Base-by-base conservation (phyloP, 2,113 vertebrate genomes). In the Burhinus oedicnemus region DNA sequence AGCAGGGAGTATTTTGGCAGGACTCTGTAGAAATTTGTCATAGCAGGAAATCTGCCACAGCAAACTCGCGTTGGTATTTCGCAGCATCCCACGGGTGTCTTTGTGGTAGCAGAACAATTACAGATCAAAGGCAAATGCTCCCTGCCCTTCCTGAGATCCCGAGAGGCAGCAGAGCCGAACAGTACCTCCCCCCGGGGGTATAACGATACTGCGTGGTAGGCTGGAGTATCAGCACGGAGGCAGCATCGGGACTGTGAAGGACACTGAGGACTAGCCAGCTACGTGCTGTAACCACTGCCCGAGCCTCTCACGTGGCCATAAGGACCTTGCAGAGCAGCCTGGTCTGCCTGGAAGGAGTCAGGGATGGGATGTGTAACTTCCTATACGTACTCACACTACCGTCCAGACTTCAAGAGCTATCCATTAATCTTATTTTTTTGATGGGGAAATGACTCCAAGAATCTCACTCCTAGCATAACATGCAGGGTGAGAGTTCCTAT, bases 141-240 rank as follows among this genome's bases (percentile, higher is more conserved):
- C 44, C 55, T 87, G 51, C 38, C 80, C 91, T 87, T 96, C 60
- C 69, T 1, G 2, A 92, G 86, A 81, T 17, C 57, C 36, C 0
- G 2, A 30, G 75, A 77, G 36, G 51, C 82, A 80, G 36, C 49
- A 82, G 32, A 90, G 36, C 36, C 49, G 34, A 65, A 61, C 20
- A 69, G 27, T 14, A 3, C 20, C 58, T 77, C 23, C 16, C 38
- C 11, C 25, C 12, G 1, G 42, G 38, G 13, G 20, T 30, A 7
- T 2, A n/a, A 49, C 0, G 11, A 49, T 49, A 25, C 11, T 0
- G 0, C 2, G 4, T 2, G 42, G 69, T 5, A 60, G 42, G 38
- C 0, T 44, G 74, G 69, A 61, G 26, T 30, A 30, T 38, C 60
- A 55, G 45, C 30, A 26, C 0, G 0, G 51, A 40, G 26, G 21